Percentiles rank a stretch among this genome's conserved stretches.
Evolutionary conservation across 2,797 vertebrate genomes (phyloP).

Genomic region (Iguana delicatissima): DNA sequence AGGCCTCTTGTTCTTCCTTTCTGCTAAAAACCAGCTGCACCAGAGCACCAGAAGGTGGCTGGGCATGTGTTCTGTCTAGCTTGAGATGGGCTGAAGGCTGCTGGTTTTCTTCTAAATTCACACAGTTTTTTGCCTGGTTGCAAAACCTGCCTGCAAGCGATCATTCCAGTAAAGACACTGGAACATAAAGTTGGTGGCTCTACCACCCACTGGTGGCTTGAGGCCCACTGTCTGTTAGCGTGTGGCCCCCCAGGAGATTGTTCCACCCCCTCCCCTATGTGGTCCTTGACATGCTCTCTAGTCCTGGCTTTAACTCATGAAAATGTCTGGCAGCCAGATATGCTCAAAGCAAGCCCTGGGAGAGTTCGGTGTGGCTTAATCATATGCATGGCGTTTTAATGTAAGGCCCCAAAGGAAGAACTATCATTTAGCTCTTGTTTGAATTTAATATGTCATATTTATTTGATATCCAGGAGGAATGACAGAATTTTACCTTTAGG

Average conservation of each 20-base stretch:
- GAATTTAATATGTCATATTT: too few relatives aligned
- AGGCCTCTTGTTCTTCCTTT: background rate
- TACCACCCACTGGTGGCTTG: background rate
- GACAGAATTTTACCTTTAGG: too few relatives aligned
- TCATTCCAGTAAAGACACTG: background rate
- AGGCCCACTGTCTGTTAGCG: background rate
- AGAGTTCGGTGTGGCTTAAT: too few relatives aligned
- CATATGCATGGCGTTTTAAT: too few relatives aligned
- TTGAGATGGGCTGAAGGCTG: background rate
- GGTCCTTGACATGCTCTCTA: too few relatives aligned
- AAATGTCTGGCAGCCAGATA: too few relatives aligned
- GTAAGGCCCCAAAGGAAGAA: too few relatives aligned
- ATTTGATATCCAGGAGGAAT: too few relatives aligned
- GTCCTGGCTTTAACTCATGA: too few relatives aligned
- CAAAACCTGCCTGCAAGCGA: background rate
- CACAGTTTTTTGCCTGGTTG: background rate
- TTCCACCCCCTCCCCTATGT: too few relatives aligned
- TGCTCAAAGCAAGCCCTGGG: too few relatives aligned
- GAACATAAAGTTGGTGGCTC: background rate
- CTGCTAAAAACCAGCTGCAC: background rate
- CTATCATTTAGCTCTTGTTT: too few relatives aligned
- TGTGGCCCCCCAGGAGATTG: background rate
- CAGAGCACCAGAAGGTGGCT: background rate
- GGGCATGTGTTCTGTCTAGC: background rate
- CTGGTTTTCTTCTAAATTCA: background rate